phyloP scores from a whole-genome alignment of 1,140 invertebrate species.

The Coenobita brevimanus region DNA sequence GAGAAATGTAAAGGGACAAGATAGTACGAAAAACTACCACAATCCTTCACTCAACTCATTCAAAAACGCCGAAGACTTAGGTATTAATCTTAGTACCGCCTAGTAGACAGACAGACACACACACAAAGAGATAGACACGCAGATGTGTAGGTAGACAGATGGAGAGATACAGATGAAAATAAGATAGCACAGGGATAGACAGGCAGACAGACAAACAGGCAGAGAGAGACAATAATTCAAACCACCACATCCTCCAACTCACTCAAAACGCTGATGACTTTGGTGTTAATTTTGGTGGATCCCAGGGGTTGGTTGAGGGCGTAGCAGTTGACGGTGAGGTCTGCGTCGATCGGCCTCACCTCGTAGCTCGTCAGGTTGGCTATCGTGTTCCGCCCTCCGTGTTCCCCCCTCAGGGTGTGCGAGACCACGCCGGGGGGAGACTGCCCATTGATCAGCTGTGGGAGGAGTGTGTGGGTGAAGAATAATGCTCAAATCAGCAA shows the following conservation, averaged over 20 bases:
- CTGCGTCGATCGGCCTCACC: conserved; percentile 83
- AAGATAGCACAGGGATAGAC: not conserved
- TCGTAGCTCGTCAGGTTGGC: conserved; percentile 88
- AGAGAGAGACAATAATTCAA: not conserved
- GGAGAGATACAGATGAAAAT: not conserved
- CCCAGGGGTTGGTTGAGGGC: conserved; percentile 88
- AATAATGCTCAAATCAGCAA: no score
- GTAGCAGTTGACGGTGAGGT: conserved; percentile 89
- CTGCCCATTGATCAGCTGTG: conserved; percentile 75
- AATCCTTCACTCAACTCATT: no score
- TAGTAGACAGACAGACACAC: not conserved
- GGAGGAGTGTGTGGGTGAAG: no score
- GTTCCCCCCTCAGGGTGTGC: conserved; percentile 51
- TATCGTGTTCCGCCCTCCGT: conserved; percentile 89
- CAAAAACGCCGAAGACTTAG: no score
- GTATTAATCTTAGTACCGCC: no score
- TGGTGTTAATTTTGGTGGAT: conserved; percentile 88
- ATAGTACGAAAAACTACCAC: no score
- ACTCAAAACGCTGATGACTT: conserved; percentile 95
- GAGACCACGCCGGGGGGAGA: conserved; percentile 63
- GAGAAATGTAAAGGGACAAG: no score
- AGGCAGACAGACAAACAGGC: not conserved
- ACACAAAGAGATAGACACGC: conserved; percentile 20
- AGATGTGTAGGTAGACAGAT: not conserved
- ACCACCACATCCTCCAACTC: conserved; percentile 76